These are phyloP conservation scores for Rana temporaria DNA, from an alignment of 2,113 vertebrate species.

Conservation along the genomic window DNA sequence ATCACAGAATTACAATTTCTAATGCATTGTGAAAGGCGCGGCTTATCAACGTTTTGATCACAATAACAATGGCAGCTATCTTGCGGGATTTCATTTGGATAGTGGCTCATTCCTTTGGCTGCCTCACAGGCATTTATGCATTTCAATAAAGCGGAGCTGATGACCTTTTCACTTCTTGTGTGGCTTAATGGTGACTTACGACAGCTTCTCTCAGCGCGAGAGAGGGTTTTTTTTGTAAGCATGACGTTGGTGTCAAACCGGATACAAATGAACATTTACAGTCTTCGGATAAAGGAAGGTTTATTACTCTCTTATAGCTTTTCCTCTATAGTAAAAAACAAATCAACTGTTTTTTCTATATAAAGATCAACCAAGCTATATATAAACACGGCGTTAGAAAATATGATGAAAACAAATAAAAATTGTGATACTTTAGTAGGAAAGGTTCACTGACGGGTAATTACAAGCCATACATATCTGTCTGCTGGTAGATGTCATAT, in stretches of 20 bases:
- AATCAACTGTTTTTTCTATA: no score
- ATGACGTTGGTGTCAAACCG: slow-evolving; percentile 39
- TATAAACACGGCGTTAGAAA: no score
- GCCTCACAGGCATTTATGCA: slow-evolving; percentile 51
- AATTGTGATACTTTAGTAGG: no score
- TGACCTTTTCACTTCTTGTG: slow-evolving; percentile 57
- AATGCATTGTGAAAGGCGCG: slow-evolving; percentile 41
- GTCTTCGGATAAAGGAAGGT: slow-evolving; percentile 8
- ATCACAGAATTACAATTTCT: slow-evolving; percentile 36
- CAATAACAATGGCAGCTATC: slow-evolving; percentile 55
- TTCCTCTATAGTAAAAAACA: not conserved
- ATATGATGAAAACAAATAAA: no score
- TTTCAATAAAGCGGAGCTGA: slow-evolving; percentile 53
- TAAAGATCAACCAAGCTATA: no score
- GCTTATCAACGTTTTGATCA: slow-evolving; percentile 53
- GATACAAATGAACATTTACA: slow-evolving; percentile 32
- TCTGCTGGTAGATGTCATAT: no score
- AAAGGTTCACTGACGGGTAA: no score
- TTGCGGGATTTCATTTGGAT: slow-evolving; percentile 46
- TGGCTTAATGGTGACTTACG: slow-evolving; percentile 55
- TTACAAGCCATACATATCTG: no score
- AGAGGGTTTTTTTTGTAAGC: not conserved
- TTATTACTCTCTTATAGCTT: slow-evolving; percentile 7
- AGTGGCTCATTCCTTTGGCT: slow-evolving; percentile 29
- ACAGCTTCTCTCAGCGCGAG: slow-evolving; percentile 21